Evolutionary conservation across 53 echinoderm and acorn worm genomes (phyloP).

Genomic region (Temnopleurus reevesii): DNA sequence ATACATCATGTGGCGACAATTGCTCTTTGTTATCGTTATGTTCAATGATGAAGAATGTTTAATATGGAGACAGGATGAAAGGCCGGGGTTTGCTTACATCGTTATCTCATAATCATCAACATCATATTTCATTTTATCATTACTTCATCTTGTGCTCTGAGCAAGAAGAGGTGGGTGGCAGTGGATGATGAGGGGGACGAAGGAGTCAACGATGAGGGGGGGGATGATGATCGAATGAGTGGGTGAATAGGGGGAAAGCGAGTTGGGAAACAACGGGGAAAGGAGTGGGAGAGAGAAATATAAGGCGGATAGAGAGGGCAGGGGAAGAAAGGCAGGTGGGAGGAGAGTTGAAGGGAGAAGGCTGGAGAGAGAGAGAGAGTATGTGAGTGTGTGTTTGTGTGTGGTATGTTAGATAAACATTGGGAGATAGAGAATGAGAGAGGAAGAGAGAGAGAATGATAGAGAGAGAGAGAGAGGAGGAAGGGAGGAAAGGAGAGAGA

Average conservation of each 20-base stretch:
- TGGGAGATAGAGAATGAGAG: no score
- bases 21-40: neutral
- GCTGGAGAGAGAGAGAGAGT: no score
- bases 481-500: neutral
- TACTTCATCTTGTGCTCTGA: neutral
- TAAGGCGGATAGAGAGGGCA: neutral
- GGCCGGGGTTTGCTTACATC: neutral
- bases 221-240: neutral
- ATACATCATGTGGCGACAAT: no score
- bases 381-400: no score
- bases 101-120: neutral
- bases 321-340: neutral
- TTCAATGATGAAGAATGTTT: neutral
- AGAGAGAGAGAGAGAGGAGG: neutral
- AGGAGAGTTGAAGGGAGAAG: no score
- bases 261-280: neutral
- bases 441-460: no score
- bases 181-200: no score
- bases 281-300: neutral
- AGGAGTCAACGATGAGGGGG: no score
- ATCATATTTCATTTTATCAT: conserved; percentile 16
- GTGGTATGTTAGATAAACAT: no score
- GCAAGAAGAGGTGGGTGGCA: no score
- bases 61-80: neutral
- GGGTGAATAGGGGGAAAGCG: neutral